Evolutionary conservation across 2,797 vertebrate species (phyloP).

Genomic region (Catostomus latipinnis): DNA sequence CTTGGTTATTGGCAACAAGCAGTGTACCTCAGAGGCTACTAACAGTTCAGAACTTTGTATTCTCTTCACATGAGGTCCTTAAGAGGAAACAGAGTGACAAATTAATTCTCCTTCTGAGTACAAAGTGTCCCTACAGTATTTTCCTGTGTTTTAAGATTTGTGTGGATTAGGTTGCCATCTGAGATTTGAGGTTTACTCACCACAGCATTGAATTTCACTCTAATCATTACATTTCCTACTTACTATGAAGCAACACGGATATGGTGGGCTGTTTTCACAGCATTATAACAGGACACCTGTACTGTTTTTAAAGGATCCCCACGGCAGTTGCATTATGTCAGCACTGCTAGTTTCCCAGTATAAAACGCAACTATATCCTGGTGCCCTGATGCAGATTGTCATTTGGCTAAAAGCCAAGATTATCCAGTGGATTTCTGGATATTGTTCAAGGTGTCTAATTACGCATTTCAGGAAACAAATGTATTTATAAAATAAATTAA

Average conservation of each 20-base stretch:
- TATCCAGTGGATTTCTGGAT: background rate
- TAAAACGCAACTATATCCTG: background rate
- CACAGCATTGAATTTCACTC: slow-evolving; percentile 14
- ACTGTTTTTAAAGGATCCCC: background rate
- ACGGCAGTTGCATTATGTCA: background rate
- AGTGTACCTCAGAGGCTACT: background rate
- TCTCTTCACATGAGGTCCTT: slow-evolving; percentile 11
- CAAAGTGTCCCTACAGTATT: slow-evolving; percentile 21
- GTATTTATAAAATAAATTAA: too few species aligned
- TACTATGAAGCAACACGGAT: background rate
- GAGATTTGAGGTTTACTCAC: slow-evolving; percentile 29
- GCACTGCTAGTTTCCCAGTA: background rate
- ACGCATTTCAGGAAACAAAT: slow-evolving; percentile 8
- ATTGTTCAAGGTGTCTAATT: slow-evolving; percentile 20
- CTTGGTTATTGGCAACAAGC: slow-evolving; percentile 16
- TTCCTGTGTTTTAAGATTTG: slow-evolving; percentile 7
- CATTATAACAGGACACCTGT: background rate
- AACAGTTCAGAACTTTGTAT: slow-evolving; percentile 40
- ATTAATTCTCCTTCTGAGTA: slow-evolving; percentile 4
- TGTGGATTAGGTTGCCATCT: slow-evolving; percentile 12
- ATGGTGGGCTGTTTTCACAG: background rate
- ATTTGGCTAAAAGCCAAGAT: background rate
- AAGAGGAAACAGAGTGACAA: background rate
- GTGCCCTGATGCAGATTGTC: slow-evolving; percentile 13
- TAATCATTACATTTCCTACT: background rate